Base-by-base conservation (phyloP, 1,140 invertebrate genomes). In the Brachionus plicatilis region DNA sequence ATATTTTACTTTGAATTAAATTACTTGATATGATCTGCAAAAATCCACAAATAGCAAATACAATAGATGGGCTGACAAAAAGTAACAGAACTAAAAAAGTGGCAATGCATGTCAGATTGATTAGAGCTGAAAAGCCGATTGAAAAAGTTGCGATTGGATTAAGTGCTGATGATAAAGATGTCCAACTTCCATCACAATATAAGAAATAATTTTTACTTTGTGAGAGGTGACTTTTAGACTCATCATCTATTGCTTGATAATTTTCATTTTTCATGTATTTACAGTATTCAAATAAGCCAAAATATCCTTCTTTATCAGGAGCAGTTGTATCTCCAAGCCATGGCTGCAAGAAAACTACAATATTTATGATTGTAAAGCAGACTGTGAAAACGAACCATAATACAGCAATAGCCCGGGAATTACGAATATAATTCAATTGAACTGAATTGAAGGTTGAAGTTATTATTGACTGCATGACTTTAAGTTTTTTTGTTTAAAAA, bases 331-430 rank as follows among this genome's bases (percentile, higher is more conserved):
- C 92, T 92, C 96, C 87, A 93, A 94, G 94, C 92, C 96, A 99
- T 8, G 96, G 96, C 78, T 96, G 96, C n/a, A 98, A 93, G 88
- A 98, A 97, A 0, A 95, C 94, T 20, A 98, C 95, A 84, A 96
- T 93, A 80, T 94, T 94, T 87, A 99, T 97, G 86, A 99, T 97
- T 80, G 95, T 94, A 89, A 96, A 98, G 90, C 96, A 98, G 87
- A 98, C 94, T 78, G 95, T 90, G 89, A 98, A 98, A 86, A 98
- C 95, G 27, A 94, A 96, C 97, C 79, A 82, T 82, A 82, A 27
- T 3, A 82, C 79, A 14, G 79, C 79, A 3, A 82, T 82, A 33
- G 79, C 79, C 11, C 79, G 20, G 9, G 1, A 82, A 41, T 82
- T 82, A 9, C 79, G 20, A 20, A 82, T 27, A 82, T 82, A 82